These are phyloP conservation scores for Mirounga angustirostris DNA, from an alignment of 2,113 vertebrate species.

Conservation along the genomic window DNA sequence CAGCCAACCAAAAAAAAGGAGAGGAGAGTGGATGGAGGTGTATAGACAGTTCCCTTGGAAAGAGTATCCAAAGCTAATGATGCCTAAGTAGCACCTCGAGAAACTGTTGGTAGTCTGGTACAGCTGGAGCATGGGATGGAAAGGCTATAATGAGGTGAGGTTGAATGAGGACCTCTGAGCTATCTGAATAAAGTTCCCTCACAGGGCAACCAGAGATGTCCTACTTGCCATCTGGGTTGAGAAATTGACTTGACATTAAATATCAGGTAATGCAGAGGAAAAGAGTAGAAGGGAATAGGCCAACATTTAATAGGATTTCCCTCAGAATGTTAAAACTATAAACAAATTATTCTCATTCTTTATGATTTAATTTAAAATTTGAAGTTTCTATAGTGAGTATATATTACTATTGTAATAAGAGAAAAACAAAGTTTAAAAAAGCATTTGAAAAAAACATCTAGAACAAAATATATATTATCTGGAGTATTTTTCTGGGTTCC, in stretches of 20 bases:
- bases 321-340: not conserved
- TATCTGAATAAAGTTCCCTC: not conserved
- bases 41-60: not conserved
- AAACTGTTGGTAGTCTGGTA: fast-evolving
- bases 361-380: slow-evolving; percentile 62
- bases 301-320: slow-evolving; percentile 16
- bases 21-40: not conserved
- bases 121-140: not conserved
- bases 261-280: slow-evolving; percentile 1
- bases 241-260: slow-evolving; percentile 55
- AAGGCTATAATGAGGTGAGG: not conserved
- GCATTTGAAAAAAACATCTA: slow-evolving; percentile 19
- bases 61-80: not conserved
- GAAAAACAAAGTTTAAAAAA: slow-evolving; percentile 24
- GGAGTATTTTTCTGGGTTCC: not conserved
- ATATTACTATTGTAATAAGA: not conserved
- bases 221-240: slow-evolving; percentile 7
- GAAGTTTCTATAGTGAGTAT: not conserved
- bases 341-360: not conserved
- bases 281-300: slow-evolving; percentile 29
- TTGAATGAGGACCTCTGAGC: not conserved
- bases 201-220: not conserved
- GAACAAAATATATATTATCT: not conserved
- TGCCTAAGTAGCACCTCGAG: not conserved
- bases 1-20: not conserved